Conservation (phyloP, 92 coral and sea anemone genomes). For the Porites evermanni region DNA sequence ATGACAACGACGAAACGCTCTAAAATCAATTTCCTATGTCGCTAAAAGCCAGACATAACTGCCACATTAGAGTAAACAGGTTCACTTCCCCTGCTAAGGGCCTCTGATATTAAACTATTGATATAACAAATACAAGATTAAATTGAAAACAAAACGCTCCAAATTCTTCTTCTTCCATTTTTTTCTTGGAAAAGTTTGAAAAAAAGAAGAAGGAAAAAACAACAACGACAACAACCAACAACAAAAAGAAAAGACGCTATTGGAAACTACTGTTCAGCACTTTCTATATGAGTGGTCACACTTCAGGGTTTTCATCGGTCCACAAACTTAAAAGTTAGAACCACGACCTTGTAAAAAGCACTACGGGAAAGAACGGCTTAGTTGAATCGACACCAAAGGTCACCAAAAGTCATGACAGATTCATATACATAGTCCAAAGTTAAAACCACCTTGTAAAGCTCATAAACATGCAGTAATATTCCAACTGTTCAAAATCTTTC, state of each 20-base stretch:
- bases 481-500: too few relatives aligned
- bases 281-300: neutral
- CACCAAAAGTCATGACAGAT: neutral
- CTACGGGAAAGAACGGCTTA: too few relatives aligned
- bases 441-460: too few relatives aligned
- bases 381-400: neutral
- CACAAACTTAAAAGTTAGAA: neutral
- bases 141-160: too few relatives aligned
- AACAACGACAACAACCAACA: too few relatives aligned
- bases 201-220: too few relatives aligned
- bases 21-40: constrained; percentile 3
- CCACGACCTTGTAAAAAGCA: too few relatives aligned
- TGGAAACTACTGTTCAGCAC: neutral
- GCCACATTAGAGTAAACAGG: neutral
- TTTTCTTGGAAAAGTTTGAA: too few relatives aligned
- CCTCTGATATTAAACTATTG: neutral
- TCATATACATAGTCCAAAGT: too few relatives aligned
- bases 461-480: too few relatives aligned
- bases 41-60: neutral
- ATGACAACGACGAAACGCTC: constrained; percentile 1
- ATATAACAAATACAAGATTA: neutral
- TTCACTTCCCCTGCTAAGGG: neutral
- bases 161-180: too few relatives aligned
- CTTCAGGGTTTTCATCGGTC: neutral
- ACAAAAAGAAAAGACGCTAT: neutral